phyloP scores from a whole-genome alignment of 1,140 invertebrate species.

The Venturia canescens region DNA sequence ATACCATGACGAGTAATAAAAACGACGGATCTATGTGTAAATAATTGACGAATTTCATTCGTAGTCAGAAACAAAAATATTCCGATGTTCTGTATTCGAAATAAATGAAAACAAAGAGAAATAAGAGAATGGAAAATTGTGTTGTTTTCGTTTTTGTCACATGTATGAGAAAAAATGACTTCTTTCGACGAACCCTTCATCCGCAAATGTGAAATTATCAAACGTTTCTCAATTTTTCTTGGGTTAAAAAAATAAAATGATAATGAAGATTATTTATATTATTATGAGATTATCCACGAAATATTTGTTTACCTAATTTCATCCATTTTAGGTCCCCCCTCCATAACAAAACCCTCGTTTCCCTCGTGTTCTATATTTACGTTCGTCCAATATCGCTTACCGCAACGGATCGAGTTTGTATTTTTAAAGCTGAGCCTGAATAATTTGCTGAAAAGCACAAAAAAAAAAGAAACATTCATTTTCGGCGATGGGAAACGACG shows the following conservation, averaged over 20 bases:
- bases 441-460: slow-evolving; percentile 6
- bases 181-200: too few species aligned
- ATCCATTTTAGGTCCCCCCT: too few species aligned
- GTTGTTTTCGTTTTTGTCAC: too few species aligned
- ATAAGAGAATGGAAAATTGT: background rate
- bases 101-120: slow-evolving; percentile 63
- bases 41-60: slow-evolving; percentile 10
- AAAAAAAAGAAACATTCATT: slow-evolving; percentile 51
- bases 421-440: background rate
- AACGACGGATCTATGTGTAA: slow-evolving; percentile 33
- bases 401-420: too few species aligned
- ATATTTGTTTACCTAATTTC: too few species aligned
- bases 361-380: background rate
- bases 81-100: slow-evolving; percentile 71
- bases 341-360: background rate
- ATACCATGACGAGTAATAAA: slow-evolving; percentile 37
- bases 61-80: slow-evolving; percentile 29
- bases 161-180: background rate
- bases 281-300: too few species aligned
- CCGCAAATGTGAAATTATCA: too few species aligned
- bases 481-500: slow-evolving; percentile 26
- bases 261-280: too few species aligned
- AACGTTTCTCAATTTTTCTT: too few species aligned
- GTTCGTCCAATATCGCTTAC: background rate
- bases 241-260: too few species aligned